Evolutionary conservation across 92 coral and sea anemone species (phyloP).

Genomic region (Micromussa lordhowensis): DNA sequence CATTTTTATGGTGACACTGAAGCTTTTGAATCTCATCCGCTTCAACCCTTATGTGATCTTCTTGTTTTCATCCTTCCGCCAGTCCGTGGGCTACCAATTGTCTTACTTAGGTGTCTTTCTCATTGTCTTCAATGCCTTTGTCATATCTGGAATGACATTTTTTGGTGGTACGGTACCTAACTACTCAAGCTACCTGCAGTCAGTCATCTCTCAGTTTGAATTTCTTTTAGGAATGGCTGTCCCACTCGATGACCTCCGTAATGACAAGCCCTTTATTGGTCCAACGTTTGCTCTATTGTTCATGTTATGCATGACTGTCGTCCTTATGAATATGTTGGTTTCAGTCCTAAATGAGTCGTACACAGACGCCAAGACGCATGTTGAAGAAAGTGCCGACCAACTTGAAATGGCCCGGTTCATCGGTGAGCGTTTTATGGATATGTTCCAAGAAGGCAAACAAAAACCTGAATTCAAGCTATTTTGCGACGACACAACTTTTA

Average conservation of each 20-base stretch:
- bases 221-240: slow-evolving; percentile 63
- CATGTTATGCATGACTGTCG: slow-evolving; percentile 32
- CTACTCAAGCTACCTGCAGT: slow-evolving; percentile 38
- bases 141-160: slow-evolving; percentile 44
- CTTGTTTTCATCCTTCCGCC: slow-evolving; percentile 47
- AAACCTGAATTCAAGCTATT: too few species aligned
- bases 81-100: slow-evolving; percentile 41
- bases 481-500: too few species aligned
- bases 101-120: slow-evolving; percentile 21
- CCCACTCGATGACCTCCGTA: slow-evolving; percentile 44
- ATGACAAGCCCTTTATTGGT: slow-evolving; percentile 26
- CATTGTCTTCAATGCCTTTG: slow-evolving; percentile 44
- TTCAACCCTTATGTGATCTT: slow-evolving; percentile 51
- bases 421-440: too few species aligned
- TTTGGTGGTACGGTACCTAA: slow-evolving; percentile 37
- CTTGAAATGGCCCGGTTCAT: too few species aligned
- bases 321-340: neutral
- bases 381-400: too few species aligned
- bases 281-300: slow-evolving; percentile 25
- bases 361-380: too few species aligned
- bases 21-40: slow-evolving; percentile 52
- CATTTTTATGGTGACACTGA: slow-evolving; percentile 55
- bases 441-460: too few species aligned
- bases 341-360: too few species aligned
- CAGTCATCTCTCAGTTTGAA: slow-evolving; percentile 48